Conservation (phyloP, 2,888 invertebrate genomes). For the Sclerodermus sp. region DNA sequence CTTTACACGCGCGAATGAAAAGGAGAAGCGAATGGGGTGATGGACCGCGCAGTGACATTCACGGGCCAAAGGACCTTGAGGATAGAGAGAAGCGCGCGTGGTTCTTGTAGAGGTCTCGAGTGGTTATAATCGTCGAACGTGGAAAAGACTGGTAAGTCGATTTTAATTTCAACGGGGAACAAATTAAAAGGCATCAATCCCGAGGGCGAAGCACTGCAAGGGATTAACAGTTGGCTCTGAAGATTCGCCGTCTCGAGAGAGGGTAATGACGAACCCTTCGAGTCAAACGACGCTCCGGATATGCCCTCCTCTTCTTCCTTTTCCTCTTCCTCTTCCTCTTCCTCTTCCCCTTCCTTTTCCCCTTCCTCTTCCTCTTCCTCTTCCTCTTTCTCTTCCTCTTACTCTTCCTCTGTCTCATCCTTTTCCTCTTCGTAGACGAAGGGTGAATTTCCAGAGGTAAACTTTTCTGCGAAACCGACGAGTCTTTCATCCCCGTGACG, state of each 20-base stretch:
- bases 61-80: no score
- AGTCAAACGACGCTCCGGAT: conserved; percentile 20
- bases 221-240: conserved; percentile 29
- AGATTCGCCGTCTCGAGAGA: conserved; percentile 9
- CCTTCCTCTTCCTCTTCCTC: conserved; percentile 8
- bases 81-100: background rate
- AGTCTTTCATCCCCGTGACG: background rate
- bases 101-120: no score
- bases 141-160: conserved; percentile 40
- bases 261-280: conserved; percentile 19
- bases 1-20: no score
- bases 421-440: background rate
- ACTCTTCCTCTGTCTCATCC: background rate
- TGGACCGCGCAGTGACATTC: no score
- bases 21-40: no score
- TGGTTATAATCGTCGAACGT: background rate
- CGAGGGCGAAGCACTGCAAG: conserved; percentile 25
- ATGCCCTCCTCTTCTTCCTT: conserved; percentile 13
- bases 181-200: conserved; percentile 49
- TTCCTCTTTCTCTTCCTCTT: no score
- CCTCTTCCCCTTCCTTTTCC: conserved; percentile 6
- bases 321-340: background rate
- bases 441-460: conserved; percentile 1
- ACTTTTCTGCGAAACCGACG: conserved; percentile 7
- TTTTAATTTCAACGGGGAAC: conserved; percentile 46